Evolutionary conservation across 2,797 vertebrate species (phyloP).

Genomic region (Apogon talboti): DNA sequence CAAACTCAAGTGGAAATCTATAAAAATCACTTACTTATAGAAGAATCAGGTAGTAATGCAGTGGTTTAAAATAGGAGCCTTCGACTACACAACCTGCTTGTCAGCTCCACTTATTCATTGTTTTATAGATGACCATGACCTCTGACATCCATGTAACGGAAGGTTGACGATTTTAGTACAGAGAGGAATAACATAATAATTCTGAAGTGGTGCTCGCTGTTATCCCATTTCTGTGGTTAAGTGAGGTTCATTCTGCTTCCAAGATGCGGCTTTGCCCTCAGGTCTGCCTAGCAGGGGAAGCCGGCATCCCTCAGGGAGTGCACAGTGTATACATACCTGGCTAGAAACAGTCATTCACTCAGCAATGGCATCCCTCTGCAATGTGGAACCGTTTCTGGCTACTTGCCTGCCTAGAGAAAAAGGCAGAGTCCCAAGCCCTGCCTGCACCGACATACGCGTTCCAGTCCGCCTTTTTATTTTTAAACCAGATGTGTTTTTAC

Average conservation of each 20-base stretch:
- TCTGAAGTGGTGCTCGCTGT: neutral
- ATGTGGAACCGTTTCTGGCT: conserved; percentile 48
- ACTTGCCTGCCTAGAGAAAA: conserved; percentile 53
- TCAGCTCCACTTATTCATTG: neutral
- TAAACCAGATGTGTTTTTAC: conserved; percentile 84
- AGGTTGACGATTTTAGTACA: neutral
- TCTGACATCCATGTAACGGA: neutral
- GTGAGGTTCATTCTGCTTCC: conserved; percentile 19
- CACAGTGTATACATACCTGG: conserved; percentile 44
- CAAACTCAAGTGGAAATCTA: neutral
- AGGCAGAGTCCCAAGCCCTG: conserved; percentile 58
- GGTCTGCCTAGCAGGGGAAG: conserved; percentile 15
- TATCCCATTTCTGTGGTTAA: neutral
- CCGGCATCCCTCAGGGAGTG: conserved; percentile 35
- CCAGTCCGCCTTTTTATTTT: conserved; percentile 73
- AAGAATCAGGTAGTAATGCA: neutral
- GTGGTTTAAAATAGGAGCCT: neutral
- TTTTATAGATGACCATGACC: neutral
- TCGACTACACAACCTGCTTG: neutral
- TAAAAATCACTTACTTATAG: neutral
- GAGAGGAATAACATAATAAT: no score
- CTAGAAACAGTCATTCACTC: conserved; percentile 56
- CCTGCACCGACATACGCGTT: conserved; percentile 27
- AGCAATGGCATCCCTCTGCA: conserved; percentile 51
- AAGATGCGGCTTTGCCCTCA: conserved; percentile 17